Conservation (phyloP, 2,888 invertebrate genomes). For the Pterobdella sp. region DNA sequence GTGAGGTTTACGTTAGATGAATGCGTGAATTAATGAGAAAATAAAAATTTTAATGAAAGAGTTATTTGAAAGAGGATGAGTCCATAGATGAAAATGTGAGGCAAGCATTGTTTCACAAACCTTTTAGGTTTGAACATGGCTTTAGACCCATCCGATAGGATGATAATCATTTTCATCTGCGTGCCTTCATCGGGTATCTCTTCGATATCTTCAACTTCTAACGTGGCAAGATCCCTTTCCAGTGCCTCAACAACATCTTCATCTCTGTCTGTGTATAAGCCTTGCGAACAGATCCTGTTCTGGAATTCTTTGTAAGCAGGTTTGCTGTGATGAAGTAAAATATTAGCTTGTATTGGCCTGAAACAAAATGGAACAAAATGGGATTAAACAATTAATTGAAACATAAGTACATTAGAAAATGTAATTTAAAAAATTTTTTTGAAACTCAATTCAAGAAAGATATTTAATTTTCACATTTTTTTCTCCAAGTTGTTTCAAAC, state of each 20-base stretch:
- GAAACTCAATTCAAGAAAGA: too few relatives aligned
- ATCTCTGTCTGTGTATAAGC: constrained; percentile 65
- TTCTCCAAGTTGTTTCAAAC: too few relatives aligned
- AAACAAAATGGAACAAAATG: too few relatives aligned
- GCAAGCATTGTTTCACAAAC: constrained; percentile 53
- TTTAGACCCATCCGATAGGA: constrained; percentile 79
- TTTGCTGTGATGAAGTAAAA: constrained; percentile 7
- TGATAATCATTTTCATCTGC: constrained; percentile 88
- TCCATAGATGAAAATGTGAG: not conserved
- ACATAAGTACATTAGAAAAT: too few relatives aligned
- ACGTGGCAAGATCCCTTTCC: constrained; percentile 68
- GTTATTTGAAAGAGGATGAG: not conserved
- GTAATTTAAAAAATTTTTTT: too few relatives aligned
- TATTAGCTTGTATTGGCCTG: too few relatives aligned
- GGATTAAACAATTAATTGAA: too few relatives aligned
- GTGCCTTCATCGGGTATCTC: constrained; percentile 60
- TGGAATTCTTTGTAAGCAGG: constrained; percentile 65
- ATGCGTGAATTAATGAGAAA: not conserved
- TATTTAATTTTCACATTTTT: too few relatives aligned
- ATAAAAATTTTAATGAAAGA: not conserved
- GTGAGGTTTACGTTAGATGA: not conserved
- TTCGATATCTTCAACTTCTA: constrained; percentile 57
- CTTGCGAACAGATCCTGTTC: constrained; percentile 75
- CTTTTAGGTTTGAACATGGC: constrained; percentile 97
- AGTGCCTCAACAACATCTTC: constrained; percentile 62